A percentile compares a stretch with the other conserved stretches of the same genome.
Evolutionary conservation across 1,140 invertebrate species (phyloP).

Genomic region (Brachionus rubens): DNA sequence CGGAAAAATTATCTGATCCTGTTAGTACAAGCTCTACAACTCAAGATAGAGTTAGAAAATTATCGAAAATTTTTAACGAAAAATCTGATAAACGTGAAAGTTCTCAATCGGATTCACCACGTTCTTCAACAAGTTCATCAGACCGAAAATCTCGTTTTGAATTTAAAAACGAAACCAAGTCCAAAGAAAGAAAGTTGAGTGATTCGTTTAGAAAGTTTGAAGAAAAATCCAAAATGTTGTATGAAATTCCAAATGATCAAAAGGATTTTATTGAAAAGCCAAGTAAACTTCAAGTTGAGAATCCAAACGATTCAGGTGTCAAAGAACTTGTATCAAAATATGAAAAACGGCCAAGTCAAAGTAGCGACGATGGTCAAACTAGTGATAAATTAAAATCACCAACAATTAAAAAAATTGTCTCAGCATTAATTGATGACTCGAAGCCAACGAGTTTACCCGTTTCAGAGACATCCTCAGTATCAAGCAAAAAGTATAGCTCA

Average conservation of each 20-base stretch:
- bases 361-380: no score
- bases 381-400: background rate
- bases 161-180: background rate
- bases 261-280: background rate
- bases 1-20: background rate
- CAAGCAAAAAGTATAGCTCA: background rate
- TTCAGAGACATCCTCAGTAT: background rate
- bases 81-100: background rate
- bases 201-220: slow-evolving; percentile 21
- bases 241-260: background rate
- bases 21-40: background rate
- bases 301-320: background rate
- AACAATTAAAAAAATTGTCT: slow-evolving; percentile 6
- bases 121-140: background rate
- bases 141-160: slow-evolving; percentile 3
- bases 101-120: background rate
- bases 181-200: background rate
- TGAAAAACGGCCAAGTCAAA: background rate
- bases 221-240: background rate
- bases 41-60: background rate
- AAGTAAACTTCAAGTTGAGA: no score
- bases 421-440: background rate
- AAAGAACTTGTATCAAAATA: background rate
- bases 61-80: slow-evolving; percentile 26
- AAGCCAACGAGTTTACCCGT: background rate